Conservation (phyloP, 2,113 vertebrate species). For the Arizona elegans region DNA sequence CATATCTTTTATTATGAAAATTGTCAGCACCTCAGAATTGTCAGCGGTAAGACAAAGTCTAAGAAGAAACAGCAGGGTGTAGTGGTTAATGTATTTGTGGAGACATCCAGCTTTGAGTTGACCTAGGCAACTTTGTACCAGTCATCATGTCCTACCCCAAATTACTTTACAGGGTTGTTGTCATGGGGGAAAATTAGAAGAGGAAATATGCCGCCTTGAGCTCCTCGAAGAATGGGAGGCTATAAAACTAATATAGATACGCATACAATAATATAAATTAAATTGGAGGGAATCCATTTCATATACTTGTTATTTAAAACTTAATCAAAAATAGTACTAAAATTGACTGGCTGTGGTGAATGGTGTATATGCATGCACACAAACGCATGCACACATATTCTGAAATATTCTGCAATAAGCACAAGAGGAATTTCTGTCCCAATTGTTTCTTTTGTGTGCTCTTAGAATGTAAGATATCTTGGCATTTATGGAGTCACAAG, state of each 20-base stretch:
- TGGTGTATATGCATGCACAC: background rate
- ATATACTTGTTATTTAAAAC: background rate
- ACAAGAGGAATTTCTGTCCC: background rate
- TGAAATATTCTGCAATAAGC: background rate
- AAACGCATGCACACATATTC: background rate
- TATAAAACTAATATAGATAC: background rate
- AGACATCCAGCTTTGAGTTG: background rate
- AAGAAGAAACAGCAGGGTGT: background rate
- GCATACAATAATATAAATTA: background rate
- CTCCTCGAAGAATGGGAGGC: background rate
- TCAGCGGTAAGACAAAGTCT: background rate
- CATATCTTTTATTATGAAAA: background rate
- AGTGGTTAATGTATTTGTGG: background rate
- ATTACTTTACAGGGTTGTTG: background rate
- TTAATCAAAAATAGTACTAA: background rate
- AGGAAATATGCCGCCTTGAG: background rate
- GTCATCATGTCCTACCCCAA: background rate
- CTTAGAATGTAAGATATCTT: background rate
- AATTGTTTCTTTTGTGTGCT: background rate
- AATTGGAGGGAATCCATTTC: background rate
- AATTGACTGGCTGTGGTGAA: background rate
- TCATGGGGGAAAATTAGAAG: background rate
- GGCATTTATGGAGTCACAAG: background rate
- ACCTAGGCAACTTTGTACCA: background rate
- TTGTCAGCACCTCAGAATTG: background rate